Conservation (phyloP, 1,140 invertebrate genomes). For the Trichomalopsis sarcophagae region DNA sequence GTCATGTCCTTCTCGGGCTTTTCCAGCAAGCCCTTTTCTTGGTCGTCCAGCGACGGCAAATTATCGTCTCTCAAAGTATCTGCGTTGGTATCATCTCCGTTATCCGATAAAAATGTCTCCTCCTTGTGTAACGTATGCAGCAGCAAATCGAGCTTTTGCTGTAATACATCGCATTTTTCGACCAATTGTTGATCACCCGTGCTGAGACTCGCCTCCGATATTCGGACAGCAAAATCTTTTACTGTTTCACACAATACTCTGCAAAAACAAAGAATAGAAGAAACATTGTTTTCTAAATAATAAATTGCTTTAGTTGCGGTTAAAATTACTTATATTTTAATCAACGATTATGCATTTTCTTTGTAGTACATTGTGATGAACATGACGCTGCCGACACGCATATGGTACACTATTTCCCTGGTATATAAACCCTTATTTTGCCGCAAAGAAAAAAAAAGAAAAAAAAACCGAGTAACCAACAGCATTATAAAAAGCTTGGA, state of each 20-base stretch:
- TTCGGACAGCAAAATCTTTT: constrained; percentile 83
- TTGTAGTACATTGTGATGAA: no score
- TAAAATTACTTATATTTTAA: not conserved
- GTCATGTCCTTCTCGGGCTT: constrained; percentile 79
- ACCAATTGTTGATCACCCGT: constrained; percentile 79
- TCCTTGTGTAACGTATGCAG: constrained; percentile 85
- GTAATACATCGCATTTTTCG: constrained; percentile 83
- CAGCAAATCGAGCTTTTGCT: constrained; percentile 86
- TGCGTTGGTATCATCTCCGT: constrained; percentile 57
- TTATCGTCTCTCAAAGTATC: constrained; percentile 57
- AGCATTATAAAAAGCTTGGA: not conserved
- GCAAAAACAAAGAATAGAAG: constrained; percentile 48
- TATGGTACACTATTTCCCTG: no score
- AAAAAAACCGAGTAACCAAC: not conserved
- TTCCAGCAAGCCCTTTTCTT: constrained; percentile 78
- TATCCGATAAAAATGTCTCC: constrained; percentile 67
- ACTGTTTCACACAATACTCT: constrained; percentile 87
- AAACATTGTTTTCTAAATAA: constrained; percentile 24
- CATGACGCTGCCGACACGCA: no score
- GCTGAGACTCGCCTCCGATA: constrained; percentile 76
- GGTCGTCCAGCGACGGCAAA: constrained; percentile 64
- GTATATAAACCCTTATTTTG: not conserved
- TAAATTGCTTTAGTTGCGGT: not conserved
- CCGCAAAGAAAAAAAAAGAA: not conserved
- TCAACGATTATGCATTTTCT: not conserved